A percentile compares a stretch with the other conserved stretches of the same genome.
phyloP scores from a whole-genome alignment of 2,888 invertebrate genomes.

The Cheilosia pagana region DNA sequence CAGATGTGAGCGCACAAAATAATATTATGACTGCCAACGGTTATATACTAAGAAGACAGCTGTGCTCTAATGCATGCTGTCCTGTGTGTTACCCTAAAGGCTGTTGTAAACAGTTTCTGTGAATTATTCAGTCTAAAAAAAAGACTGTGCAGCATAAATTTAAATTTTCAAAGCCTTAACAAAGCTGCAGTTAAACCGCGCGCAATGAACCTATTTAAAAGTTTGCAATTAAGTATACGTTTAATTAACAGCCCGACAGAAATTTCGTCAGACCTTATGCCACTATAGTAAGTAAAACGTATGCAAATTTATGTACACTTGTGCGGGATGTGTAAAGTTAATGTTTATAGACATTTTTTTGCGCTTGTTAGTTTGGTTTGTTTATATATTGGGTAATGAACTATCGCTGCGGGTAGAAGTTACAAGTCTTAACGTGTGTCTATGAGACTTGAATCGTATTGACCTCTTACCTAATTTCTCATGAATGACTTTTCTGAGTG shows the following conservation, averaged over 20 bases:
- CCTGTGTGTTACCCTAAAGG: neutral
- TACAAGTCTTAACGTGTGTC: no score
- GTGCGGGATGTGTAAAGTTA: neutral
- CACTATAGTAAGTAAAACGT: slow-evolving; percentile 54
- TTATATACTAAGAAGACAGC: slow-evolving; percentile 34
- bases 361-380: neutral
- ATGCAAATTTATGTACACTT: neutral
- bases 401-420: no score
- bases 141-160: neutral
- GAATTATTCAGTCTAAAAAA: slow-evolving; percentile 19
- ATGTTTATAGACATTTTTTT: neutral
- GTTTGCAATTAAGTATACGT: slow-evolving; percentile 37
- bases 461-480: no score
- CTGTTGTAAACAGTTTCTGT: neutral
- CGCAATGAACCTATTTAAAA: slow-evolving; percentile 60
- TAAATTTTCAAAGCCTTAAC: neutral
- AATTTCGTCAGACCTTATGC: slow-evolving; percentile 37
- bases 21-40: slow-evolving; percentile 35
- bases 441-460: no score
- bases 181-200: neutral
- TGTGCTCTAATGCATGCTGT: slow-evolving; percentile 39
- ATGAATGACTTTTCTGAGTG: no score
- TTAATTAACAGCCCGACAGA: slow-evolving; percentile 41
- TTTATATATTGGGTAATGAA: neutral
- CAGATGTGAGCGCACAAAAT: slow-evolving; percentile 15